Evolutionary conservation across 2,797 vertebrate genomes (phyloP).

Genomic region (Bovichtus diacanthus): DNA sequence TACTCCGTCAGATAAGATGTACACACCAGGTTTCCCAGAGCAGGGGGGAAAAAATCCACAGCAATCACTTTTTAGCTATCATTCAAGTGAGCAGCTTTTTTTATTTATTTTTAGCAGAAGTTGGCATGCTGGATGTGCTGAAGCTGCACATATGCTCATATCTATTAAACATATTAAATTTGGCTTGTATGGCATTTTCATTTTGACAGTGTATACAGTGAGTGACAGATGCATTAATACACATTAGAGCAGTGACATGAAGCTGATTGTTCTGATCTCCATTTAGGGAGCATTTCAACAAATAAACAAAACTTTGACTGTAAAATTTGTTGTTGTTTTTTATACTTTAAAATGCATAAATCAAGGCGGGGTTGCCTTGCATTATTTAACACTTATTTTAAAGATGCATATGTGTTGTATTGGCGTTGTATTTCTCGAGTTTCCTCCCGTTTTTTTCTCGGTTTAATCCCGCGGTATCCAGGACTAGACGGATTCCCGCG

Average conservation of each 20-base stretch:
- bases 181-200: slow-evolving; percentile 32
- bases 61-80: slow-evolving; percentile 16
- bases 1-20: slow-evolving; percentile 9
- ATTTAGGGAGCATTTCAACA: not conserved
- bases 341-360: too few relatives aligned
- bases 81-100: slow-evolving; percentile 8
- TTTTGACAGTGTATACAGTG: not conserved
- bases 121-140: slow-evolving; percentile 28
- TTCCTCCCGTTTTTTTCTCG: slow-evolving; percentile 11
- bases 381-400: not conserved
- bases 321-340: too few relatives aligned
- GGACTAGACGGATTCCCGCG: slow-evolving; percentile 34
- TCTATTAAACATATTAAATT: slow-evolving; percentile 59
- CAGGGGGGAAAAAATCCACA: not conserved
- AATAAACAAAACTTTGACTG: not conserved
- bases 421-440: not conserved
- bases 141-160: slow-evolving; percentile 48
- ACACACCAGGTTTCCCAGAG: not conserved
- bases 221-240: slow-evolving; percentile 63
- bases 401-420: not conserved
- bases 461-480: slow-evolving; percentile 21
- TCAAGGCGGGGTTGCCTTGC: not conserved
- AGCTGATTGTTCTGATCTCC: slow-evolving; percentile 1
- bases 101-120: slow-evolving; percentile 13
- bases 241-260: slow-evolving; percentile 1